These are phyloP conservation scores for Calyptommatus sinebrachiatus DNA, from an alignment of 2,113 vertebrate genomes.

Conservation along the genomic window DNA sequence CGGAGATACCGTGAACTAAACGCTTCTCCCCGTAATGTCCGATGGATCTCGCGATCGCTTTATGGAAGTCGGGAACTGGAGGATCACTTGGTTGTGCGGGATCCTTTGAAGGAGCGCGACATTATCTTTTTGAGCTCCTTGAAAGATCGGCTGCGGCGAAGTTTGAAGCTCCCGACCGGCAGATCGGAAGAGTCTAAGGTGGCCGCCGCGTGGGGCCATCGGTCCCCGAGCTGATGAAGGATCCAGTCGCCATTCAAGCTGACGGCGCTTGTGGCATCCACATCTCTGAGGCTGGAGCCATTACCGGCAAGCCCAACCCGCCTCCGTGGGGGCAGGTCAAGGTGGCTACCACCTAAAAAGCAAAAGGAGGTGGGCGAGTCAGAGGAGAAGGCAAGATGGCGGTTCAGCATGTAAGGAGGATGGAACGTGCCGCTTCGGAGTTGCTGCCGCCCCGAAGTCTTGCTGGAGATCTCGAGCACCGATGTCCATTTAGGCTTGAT, in stretches of 20 bases:
- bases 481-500: constrained; percentile 73
- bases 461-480: constrained; percentile 70
- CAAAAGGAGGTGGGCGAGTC: constrained; percentile 76
- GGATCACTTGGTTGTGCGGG: constrained; percentile 72
- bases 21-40: too few relatives aligned
- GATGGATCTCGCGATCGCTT: neutral
- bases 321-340: neutral
- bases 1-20: neutral
- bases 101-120: constrained; percentile 64
- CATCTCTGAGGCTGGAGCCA: constrained; percentile 30
- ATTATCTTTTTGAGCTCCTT: constrained; percentile 77
- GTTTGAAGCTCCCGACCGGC: constrained; percentile 35
- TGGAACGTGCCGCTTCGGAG: neutral
- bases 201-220: neutral
- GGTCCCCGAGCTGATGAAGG: neutral
- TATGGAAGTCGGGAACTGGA: too few relatives aligned
- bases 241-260: constrained; percentile 30
- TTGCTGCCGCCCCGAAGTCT: constrained; percentile 31
- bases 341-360: constrained; percentile 74
- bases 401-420: neutral
- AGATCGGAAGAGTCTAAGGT: neutral
- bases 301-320: neutral
- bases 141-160: constrained; percentile 76
- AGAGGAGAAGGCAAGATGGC: constrained; percentile 61
- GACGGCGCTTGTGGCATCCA: neutral